phyloP scores from a whole-genome alignment of 2,888 invertebrate species.

The Nephrotoma flavescens region DNA sequence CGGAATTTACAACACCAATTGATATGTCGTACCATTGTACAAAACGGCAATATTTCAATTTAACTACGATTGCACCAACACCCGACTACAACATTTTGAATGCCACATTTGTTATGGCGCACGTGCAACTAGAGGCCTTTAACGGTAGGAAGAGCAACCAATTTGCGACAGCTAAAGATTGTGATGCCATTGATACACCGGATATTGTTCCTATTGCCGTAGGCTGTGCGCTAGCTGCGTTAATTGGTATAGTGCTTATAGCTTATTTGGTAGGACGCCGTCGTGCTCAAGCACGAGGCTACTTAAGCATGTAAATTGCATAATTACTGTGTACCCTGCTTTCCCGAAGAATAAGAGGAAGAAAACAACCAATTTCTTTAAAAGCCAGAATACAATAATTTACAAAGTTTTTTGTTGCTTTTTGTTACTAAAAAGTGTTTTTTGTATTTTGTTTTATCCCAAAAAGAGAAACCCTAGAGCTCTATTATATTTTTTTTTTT shows the following conservation, averaged over 20 bases:
- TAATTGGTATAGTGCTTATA: conserved; percentile 80
- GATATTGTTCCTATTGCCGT: conserved; percentile 96
- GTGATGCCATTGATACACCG: conserved; percentile 54
- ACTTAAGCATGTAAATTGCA: conserved; percentile 61
- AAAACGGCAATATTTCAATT: conserved; percentile 39
- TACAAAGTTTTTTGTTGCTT: background rate
- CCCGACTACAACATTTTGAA: conserved; percentile 26
- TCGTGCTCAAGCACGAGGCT: conserved; percentile 67
- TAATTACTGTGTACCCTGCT: background rate
- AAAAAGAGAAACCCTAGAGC: background rate
- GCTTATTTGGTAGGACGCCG: conserved; percentile 88
- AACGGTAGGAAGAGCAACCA: conserved; percentile 33
- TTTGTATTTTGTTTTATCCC: background rate
- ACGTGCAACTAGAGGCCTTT: conserved; percentile 64
- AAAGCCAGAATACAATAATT: background rate
- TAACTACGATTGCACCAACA: conserved; percentile 28
- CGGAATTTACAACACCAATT: conserved; percentile 34
- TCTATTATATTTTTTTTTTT: background rate
- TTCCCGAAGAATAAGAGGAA: background rate
- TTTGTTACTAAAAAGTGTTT: background rate
- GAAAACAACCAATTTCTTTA: background rate
- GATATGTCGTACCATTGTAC: conserved; percentile 60
- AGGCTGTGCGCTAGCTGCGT: conserved; percentile 78
- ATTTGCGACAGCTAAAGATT: conserved; percentile 59
- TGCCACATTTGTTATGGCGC: conserved; percentile 36